A percentile compares a stretch with the other conserved stretches of the same genome.
Conservation (phyloP, 2,888 invertebrate genomes). For the Abrostola triplasia region DNA sequence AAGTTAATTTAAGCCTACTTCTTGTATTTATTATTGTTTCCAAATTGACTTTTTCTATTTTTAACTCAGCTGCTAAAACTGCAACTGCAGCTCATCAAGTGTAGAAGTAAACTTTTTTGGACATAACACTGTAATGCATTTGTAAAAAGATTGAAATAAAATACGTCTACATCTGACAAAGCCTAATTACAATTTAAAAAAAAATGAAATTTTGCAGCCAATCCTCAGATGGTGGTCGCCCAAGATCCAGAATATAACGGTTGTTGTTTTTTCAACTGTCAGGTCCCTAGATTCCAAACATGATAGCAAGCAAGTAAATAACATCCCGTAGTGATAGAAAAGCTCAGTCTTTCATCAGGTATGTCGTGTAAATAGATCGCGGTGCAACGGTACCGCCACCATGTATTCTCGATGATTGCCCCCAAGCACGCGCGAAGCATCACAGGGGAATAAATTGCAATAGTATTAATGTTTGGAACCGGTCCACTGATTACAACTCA, state of each 20-base stretch:
- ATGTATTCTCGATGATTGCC: constrained; percentile 76
- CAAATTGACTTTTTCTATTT: too few species aligned
- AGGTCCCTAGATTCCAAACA: constrained; percentile 30
- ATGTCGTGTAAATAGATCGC: constrained; percentile 74
- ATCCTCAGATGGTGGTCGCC: not conserved
- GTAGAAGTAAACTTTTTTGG: too few species aligned
- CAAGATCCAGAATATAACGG: not conserved
- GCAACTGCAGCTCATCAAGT: too few species aligned
- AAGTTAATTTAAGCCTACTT: too few species aligned
- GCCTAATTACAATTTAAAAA: not conserved
- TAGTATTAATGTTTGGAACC: constrained; percentile 77
- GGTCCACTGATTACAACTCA: constrained; percentile 75
- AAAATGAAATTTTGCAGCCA: too few species aligned
- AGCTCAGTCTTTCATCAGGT: constrained; percentile 63
- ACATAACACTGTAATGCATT: too few species aligned
- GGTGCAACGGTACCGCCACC: constrained; percentile 75
- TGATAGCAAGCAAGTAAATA: constrained; percentile 44
- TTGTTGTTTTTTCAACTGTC: constrained; percentile 14
- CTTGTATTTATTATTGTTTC: too few species aligned
- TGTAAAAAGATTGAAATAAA: too few species aligned
- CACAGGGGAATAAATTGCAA: constrained; percentile 78
- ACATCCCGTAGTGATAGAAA: constrained; percentile 38
- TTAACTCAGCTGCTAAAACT: too few species aligned
- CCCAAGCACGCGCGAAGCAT: constrained; percentile 71
- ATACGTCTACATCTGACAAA: too few species aligned